These are phyloP conservation scores for Neostethus bicornis DNA, from an alignment of 2,797 vertebrate species.

Conservation along the genomic window DNA sequence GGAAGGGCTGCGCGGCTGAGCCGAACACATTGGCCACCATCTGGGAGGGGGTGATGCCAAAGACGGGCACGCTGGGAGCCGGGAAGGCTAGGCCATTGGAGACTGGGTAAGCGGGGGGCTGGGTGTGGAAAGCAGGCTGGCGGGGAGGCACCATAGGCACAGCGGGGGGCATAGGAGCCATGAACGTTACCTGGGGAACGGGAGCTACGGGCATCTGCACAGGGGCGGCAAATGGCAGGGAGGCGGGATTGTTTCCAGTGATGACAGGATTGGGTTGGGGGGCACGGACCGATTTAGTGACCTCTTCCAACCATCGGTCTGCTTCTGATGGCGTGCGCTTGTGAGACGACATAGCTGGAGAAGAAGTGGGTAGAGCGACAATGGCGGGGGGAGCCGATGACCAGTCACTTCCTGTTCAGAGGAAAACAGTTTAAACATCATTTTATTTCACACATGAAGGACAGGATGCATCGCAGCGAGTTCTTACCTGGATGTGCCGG, in stretches of 20 bases:
- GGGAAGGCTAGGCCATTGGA: slow-evolving; percentile 89
- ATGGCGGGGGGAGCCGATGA: slow-evolving; percentile 64
- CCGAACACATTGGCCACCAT: slow-evolving; percentile 98
- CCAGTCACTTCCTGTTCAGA: slow-evolving; percentile 81
- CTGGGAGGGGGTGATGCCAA: slow-evolving; percentile 96
- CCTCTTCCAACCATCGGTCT: slow-evolving; percentile 97
- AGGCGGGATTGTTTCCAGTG: slow-evolving; percentile 36
- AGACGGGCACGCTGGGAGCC: slow-evolving; percentile 88
- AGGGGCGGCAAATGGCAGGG: slow-evolving; percentile 55
- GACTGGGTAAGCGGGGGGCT: slow-evolving; percentile 81
- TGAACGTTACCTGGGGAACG: slow-evolving; percentile 80
- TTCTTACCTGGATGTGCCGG: slow-evolving; percentile 83
- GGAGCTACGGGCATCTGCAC: slow-evolving; percentile 68
- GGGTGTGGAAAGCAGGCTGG: slow-evolving; percentile 85
- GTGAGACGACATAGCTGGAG: slow-evolving; percentile 79
- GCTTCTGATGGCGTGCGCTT: slow-evolving; percentile 94
- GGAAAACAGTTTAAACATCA: too few species aligned
- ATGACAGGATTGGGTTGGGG: slow-evolving; percentile 72
- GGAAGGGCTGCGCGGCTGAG: slow-evolving; percentile 83
- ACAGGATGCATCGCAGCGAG: too few species aligned
- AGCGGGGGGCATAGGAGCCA: slow-evolving; percentile 79
- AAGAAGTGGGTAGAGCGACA: slow-evolving; percentile 65
- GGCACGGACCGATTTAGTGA: slow-evolving; percentile 89
- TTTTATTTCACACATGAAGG: too few species aligned
- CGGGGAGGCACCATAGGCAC: slow-evolving; percentile 86